Percentiles rank a stretch among this genome's conserved stretches.
These are phyloP conservation scores for Sitophilus oryzae DNA, from an alignment of 1,140 invertebrate species.

Conservation along the genomic window DNA sequence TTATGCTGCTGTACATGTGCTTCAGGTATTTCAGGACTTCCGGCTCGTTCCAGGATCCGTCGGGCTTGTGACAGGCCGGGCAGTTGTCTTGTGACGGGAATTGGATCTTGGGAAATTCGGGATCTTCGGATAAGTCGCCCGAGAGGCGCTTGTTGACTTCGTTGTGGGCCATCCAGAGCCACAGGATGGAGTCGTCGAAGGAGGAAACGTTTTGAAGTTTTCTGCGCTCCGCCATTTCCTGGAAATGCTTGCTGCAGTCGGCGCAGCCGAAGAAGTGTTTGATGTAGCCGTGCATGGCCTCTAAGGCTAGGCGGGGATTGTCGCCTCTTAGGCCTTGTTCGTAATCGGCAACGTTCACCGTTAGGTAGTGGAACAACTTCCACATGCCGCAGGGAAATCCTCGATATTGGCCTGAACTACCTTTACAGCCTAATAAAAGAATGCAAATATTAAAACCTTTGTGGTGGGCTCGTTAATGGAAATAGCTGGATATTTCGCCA, in stretches of 20 bases:
- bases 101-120: constrained; percentile 80
- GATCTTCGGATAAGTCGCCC: constrained; percentile 86
- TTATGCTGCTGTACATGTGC: constrained; percentile 57
- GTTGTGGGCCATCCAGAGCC: constrained; percentile 95
- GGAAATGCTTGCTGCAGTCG: constrained; percentile 85
- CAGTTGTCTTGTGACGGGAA: constrained; percentile 75
- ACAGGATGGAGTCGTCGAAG: constrained; percentile 73
- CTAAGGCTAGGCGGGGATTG: constrained; percentile 62
- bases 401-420: constrained; percentile 63
- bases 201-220: constrained; percentile 62
- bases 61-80: constrained; percentile 57
- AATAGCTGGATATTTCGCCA: too few relatives aligned
- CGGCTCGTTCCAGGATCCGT: constrained; percentile 61
- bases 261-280: constrained; percentile 91
- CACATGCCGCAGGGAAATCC: constrained; percentile 96
- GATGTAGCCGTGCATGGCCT: constrained; percentile 82
- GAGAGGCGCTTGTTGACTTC: constrained; percentile 83
- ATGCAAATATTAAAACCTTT: too few relatives aligned
- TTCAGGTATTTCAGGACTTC: constrained; percentile 72
- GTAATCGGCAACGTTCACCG: constrained; percentile 65
- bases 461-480: too few relatives aligned
- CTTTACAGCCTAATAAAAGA: constrained; percentile 60
- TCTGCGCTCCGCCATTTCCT: constrained; percentile 65
- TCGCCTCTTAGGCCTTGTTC: constrained; percentile 40
- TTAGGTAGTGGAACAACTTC: constrained; percentile 91